Conservation (phyloP, 2,888 invertebrate species). For the Flexamia atlantica region DNA sequence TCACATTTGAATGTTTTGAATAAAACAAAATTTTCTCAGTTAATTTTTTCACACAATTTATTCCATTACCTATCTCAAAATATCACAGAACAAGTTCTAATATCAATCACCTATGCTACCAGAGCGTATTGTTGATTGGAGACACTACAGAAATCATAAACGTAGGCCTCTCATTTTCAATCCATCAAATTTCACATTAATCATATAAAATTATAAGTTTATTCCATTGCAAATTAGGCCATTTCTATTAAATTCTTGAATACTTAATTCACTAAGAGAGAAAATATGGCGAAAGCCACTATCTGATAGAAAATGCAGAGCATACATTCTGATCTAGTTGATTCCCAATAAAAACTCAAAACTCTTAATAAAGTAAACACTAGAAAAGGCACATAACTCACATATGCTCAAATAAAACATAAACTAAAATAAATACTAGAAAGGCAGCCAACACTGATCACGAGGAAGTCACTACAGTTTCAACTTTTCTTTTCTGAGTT, state of each 20-base stretch:
- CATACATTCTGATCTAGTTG: not conserved
- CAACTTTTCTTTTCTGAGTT: slow-evolving; percentile 36
- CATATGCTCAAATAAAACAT: slow-evolving; percentile 8
- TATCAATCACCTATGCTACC: not conserved
- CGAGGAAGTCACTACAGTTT: not conserved
- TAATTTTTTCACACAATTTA: not conserved
- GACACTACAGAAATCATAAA: no score
- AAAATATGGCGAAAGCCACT: not conserved
- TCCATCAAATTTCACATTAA: no score
- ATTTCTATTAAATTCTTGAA: not conserved
- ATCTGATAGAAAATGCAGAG: not conserved
- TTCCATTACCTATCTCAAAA: slow-evolving; percentile 10
- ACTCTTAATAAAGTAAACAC: slow-evolving; percentile 1
- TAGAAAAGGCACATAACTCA: slow-evolving; percentile 47
- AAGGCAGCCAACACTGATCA: slow-evolving; percentile 34
- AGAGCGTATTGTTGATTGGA: not conserved
- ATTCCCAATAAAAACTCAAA: not conserved
- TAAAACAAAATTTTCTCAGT: not conserved
- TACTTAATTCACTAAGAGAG: not conserved
- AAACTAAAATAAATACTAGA: slow-evolving; percentile 51
- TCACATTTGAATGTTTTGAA: slow-evolving; percentile 6
- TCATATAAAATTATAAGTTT: not conserved
- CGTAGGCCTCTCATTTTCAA: no score
- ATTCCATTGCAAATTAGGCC: not conserved
- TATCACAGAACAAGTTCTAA: slow-evolving; percentile 40